Evolutionary conservation across 2,888 invertebrate species (phyloP), one percentile per base, ranked within the genome.

Genomic region (Anodontia alba): DNA sequence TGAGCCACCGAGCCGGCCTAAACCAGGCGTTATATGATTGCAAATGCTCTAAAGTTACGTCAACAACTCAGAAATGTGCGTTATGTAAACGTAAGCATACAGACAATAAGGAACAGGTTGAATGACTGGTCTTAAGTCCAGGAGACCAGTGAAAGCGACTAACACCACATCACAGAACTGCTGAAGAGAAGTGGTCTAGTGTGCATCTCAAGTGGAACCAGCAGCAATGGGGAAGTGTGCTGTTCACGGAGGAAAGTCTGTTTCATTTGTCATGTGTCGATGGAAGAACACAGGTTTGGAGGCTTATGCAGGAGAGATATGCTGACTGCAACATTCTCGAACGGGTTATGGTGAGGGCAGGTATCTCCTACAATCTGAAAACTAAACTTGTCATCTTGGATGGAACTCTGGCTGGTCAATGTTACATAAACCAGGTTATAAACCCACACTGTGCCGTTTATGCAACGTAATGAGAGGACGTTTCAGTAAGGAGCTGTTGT

Each of bases 251-350:
- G 36, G 77, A 81, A 62, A 57, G 49, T 26, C 43, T 54, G 43
- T 78, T 78, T 73, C 46, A n/a, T 2, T 31, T 78, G 20, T 54
- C 43, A 36, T 68, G 66, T 43, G 51, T 38, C 62, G 73, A 74
- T 54, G 68, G 81, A 29, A 33, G 78, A 66, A 42, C 72, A 51
- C 68, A 78, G 8, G 71, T 73, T 7, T 76, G 75, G 73, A 70
- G 49, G 43, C 62, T 73, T 10, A 33, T 57, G 38, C 62, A 70
- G 26, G 73, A 76, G 71, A 66, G 72, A 23, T 68, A 29, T 49
- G 71, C 74, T 33, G 68, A 75, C 70, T 73, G 72, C 23, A 43
- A 29, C n/a, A 67, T 66, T 46, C 71, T 74, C 33, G 62, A 51
- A 46, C 46, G 42, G 62, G 38, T 29, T n/a, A 67, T 76, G 51